Percentiles rank a stretch among this genome's conserved stretches.
Evolutionary conservation across 2,888 invertebrate species (phyloP).

Genomic region (Diploptera punctata): DNA sequence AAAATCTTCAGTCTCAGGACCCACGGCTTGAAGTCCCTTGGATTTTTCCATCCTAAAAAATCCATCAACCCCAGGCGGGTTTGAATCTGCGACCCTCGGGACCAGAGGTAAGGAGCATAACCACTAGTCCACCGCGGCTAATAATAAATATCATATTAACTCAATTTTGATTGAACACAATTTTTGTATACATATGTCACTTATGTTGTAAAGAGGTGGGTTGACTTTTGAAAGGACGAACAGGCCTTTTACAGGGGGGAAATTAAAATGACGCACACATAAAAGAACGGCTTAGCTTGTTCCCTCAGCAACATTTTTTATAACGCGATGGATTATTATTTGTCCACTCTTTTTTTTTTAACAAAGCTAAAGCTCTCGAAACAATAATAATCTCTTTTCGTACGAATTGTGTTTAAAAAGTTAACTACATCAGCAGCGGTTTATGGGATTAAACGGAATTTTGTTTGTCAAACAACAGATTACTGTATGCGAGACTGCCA

Average conservation of each 20-base stretch:
- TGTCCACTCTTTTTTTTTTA: slow-evolving; percentile 4
- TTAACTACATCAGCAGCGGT: slow-evolving; percentile 11
- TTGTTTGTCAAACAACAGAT: background rate
- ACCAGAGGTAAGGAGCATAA: too few species aligned
- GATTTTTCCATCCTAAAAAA: too few species aligned
- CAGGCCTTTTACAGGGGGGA: background rate
- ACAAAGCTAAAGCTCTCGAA: slow-evolving; percentile 6
- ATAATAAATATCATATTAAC: too few species aligned
- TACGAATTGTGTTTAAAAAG: slow-evolving; percentile 2
- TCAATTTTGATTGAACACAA: too few species aligned
- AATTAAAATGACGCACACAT: slow-evolving; percentile 2
- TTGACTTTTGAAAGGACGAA: background rate
- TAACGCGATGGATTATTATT: slow-evolving; percentile 8
- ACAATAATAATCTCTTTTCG: background rate
- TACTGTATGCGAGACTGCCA: background rate
- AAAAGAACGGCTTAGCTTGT: slow-evolving; percentile 15
- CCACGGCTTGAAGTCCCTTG: too few species aligned
- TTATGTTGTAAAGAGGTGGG: background rate
- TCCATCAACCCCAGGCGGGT: too few species aligned
- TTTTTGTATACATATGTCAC: too few species aligned
- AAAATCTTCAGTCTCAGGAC: too few species aligned
- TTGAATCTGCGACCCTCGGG: too few species aligned
- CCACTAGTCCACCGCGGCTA: too few species aligned
- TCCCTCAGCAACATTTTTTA: background rate
- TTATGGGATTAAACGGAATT: slow-evolving; percentile 5